phyloP scores from a whole-genome alignment of 2,113 vertebrate species.

The Hemibagrus wyckioides region DNA sequence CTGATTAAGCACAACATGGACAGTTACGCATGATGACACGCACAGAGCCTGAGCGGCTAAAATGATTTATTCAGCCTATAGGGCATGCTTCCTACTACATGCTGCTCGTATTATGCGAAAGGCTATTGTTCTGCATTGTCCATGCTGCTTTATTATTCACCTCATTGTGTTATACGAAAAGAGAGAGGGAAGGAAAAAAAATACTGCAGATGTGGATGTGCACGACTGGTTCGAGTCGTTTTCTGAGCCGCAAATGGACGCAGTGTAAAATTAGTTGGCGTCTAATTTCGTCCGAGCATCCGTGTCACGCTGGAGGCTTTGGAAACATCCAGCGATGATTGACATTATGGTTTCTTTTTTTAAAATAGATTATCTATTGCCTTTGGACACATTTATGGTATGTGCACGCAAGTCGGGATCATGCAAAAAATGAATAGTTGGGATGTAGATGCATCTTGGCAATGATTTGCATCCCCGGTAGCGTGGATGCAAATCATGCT shows the following conservation, averaged over 20 bases:
- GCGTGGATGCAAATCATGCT: neutral
- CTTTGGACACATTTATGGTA: conserved; percentile 59
- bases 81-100: conserved; percentile 27
- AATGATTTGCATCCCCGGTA: conserved; percentile 64
- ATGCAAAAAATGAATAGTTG: conserved; percentile 61
- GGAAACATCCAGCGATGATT: conserved; percentile 64
- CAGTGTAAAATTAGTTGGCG: conserved; percentile 77
- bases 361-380: conserved; percentile 69
- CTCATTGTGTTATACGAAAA: conserved; percentile 17
- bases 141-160: conserved; percentile 11
- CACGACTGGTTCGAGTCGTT: conserved; percentile 50
- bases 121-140: conserved; percentile 65
- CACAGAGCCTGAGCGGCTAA: conserved; percentile 10
- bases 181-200: conserved; percentile 42
- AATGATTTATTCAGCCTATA: conserved; percentile 5
- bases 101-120: conserved; percentile 8
- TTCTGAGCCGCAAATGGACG: conserved; percentile 63
- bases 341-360: conserved; percentile 60
- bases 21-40: conserved; percentile 29
- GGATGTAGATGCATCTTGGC: conserved; percentile 54
- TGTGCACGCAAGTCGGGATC: conserved; percentile 60
- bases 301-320: conserved; percentile 66
- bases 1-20: conserved; percentile 69
- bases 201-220: conserved; percentile 59
- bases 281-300: conserved; percentile 78